Evolutionary conservation across 2,888 invertebrate species (phyloP).

Genomic region (Oegoconia quadripuncta): DNA sequence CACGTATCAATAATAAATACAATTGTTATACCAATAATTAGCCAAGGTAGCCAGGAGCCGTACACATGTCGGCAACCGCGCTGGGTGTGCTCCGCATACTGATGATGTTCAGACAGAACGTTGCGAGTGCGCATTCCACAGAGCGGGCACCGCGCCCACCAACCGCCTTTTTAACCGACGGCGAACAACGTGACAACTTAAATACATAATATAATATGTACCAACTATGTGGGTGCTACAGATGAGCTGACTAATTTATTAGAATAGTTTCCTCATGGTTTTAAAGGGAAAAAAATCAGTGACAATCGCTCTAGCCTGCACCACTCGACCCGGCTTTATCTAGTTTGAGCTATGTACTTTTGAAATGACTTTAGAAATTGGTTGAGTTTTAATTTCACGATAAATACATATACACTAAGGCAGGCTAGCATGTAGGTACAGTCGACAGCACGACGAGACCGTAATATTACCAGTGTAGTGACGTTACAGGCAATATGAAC

Average conservation of each 20-base stretch:
- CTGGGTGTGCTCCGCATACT: conserved; percentile 59
- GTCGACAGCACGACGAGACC: too few relatives aligned
- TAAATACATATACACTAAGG: too few relatives aligned
- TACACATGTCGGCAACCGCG: conserved; percentile 63
- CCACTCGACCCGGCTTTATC: too few relatives aligned
- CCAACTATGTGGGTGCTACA: not conserved
- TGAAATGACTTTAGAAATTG: conserved; percentile 50
- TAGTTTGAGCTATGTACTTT: too few relatives aligned
- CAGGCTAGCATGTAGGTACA: too few relatives aligned
- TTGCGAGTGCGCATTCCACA: conserved; percentile 64
- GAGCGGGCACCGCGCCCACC: conserved; percentile 35
- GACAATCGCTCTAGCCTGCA: too few relatives aligned
- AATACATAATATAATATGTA: too few relatives aligned
- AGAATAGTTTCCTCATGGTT: not conserved
- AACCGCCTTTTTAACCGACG: conserved; percentile 27
- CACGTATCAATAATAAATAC: conserved; percentile 42
- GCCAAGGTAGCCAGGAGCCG: conserved; percentile 50
- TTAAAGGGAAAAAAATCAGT: too few relatives aligned
- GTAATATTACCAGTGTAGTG: too few relatives aligned
- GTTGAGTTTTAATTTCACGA: conserved; percentile 47
- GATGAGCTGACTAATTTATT: not conserved
- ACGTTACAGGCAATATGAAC: too few relatives aligned
- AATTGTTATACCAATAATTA: conserved; percentile 56
- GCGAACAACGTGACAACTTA: conserved; percentile 9
- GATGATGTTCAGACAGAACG: conserved; percentile 46